These are phyloP conservation scores for Cossypha polioptera DNA, from an alignment of 2,797 vertebrate genomes.

Conservation along the genomic window DNA sequence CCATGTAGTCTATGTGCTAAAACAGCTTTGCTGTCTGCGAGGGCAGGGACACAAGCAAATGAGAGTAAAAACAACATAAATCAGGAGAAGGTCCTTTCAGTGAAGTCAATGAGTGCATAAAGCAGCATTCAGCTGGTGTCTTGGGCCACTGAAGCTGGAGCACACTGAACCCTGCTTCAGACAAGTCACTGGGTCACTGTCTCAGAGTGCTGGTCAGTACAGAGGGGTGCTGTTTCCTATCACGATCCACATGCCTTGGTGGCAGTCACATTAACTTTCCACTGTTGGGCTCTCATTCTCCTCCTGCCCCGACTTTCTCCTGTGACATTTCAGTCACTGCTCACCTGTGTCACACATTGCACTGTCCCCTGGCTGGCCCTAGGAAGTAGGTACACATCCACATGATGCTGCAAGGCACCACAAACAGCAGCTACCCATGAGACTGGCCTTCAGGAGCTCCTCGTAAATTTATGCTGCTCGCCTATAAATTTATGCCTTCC, in stretches of 20 bases:
- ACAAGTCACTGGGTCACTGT: background rate
- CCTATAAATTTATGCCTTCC: too few species aligned
- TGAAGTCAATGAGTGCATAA: background rate
- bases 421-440: too few species aligned
- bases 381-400: background rate
- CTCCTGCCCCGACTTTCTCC: background rate
- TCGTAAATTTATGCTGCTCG: background rate
- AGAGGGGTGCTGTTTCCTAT: background rate
- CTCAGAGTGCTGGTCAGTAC: fast-evolving
- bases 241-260: fast-evolving
- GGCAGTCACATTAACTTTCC: background rate
- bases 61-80: background rate
- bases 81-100: background rate
- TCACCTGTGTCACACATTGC: background rate
- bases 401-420: background rate
- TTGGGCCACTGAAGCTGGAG: background rate
- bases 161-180: background rate
- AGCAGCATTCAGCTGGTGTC: background rate
- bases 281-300: background rate
- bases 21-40: background rate
- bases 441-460: background rate
- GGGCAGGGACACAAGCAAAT: background rate
- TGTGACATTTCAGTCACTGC: background rate
- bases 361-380: background rate
- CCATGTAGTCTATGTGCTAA: background rate